These are phyloP conservation scores for Hetaerina titia DNA, from an alignment of 2,888 invertebrate species.

Conservation along the genomic window DNA sequence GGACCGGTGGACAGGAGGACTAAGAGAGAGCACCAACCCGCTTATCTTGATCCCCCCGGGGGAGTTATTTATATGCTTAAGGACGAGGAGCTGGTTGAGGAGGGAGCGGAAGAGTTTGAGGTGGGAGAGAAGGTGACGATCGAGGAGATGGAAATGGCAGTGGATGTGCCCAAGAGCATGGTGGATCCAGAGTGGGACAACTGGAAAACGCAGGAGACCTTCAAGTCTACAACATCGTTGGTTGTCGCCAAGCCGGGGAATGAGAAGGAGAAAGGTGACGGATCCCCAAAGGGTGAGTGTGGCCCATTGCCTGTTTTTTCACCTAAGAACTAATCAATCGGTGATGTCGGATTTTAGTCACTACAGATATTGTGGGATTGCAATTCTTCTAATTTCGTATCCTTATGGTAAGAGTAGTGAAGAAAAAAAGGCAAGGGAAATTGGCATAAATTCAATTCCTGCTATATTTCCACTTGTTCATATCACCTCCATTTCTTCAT, in stretches of 20 bases:
- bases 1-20: slow-evolving; percentile 39
- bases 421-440: not conserved
- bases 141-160: slow-evolving; percentile 61
- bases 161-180: not conserved
- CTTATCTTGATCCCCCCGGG: not conserved
- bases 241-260: slow-evolving; percentile 18
- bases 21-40: slow-evolving; percentile 35
- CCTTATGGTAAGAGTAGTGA: not conserved
- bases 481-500: no score
- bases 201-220: slow-evolving; percentile 62
- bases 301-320: no score
- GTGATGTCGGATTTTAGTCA: not conserved
- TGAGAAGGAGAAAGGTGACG: slow-evolving; percentile 4
- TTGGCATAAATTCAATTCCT: not conserved
- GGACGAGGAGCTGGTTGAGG: slow-evolving; percentile 63
- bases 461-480: not conserved
- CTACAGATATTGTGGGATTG: not conserved
- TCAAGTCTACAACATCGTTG: slow-evolving; percentile 25
- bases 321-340: no score
- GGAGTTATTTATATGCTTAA: slow-evolving; percentile 25
- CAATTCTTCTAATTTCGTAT: not conserved
- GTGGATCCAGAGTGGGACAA: slow-evolving; percentile 48
- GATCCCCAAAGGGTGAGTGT: not conserved
- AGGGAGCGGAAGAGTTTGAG: slow-evolving; percentile 41
- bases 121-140: slow-evolving; percentile 34